A percentile compares a stretch with the other conserved stretches of the same genome.
Evolutionary conservation across 2,113 vertebrate species (phyloP).

Genomic region (Manacus vitellinus): DNA sequence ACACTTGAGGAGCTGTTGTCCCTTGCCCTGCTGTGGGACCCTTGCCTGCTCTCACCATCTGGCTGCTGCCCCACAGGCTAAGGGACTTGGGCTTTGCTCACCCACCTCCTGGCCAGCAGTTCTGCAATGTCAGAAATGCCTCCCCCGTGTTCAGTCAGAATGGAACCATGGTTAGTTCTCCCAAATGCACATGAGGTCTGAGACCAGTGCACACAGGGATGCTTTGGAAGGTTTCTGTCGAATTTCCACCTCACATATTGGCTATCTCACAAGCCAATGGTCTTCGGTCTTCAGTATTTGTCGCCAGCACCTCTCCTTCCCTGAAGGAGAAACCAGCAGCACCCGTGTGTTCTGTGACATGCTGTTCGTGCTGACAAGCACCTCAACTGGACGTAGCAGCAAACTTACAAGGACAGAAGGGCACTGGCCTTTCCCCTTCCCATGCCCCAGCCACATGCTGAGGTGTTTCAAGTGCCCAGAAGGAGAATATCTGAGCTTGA

Average conservation of each 20-base stretch:
- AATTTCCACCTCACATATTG: fast-evolving
- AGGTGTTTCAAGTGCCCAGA: not conserved
- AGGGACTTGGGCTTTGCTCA: not conserved
- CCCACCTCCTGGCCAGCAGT: not conserved
- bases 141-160: fast-evolving
- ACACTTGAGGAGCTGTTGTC: not conserved
- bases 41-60: not conserved
- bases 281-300: not conserved
- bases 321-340: not conserved
- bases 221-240: not conserved
- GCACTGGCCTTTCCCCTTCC: not conserved
- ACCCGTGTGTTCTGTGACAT: too few species aligned
- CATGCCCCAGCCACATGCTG: fast-evolving
- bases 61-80: not conserved
- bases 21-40: not conserved
- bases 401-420: fast-evolving
- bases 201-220: fast-evolving
- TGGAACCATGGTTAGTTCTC: fast-evolving
- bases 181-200: fast-evolving
- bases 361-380: not conserved
- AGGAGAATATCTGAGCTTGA: not conserved
- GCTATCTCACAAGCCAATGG: not conserved
- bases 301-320: not conserved
- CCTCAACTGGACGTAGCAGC: fast-evolving
- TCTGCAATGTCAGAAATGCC: fast-evolving